Base-by-base conservation (phyloP, 2,888 invertebrate species). In the Netelia melanura region DNA sequence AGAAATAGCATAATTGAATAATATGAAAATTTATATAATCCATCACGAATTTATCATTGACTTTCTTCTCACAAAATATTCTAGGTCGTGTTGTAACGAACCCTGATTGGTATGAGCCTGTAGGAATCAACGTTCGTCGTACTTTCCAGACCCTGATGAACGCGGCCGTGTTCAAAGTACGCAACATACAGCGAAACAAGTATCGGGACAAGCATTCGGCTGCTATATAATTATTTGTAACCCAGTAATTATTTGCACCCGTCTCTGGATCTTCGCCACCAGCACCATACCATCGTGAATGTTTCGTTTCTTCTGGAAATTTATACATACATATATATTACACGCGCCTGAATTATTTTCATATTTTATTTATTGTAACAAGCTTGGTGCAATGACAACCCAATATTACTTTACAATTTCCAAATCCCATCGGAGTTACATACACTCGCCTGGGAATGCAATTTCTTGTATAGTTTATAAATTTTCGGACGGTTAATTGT, bases 181-280 rank as follows among this genome's bases (percentile, higher is more conserved):
- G 98, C 86, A 98, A 98, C 61, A 96, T 98, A 87, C 96, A 97
- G 1, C 96, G 98, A 89, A 97, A 97, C 90, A 98, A 98, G 94
- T 97, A 97, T 94, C 95, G 99, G 83, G 98, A 98, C 94, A 98
- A 98, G 94, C 96, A 98, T 89, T 97, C 97, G 87, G 97, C 96
- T 85, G 96, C 96, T 86, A 95, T 97, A 90, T 94, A 68, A 67
- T 61, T 56, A 58, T 38, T 96, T 86, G 95, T 97, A 90, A 94
- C 95, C 86, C 90, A 90, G 76, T 93, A 91, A 91, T 87, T 91
- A 91, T 93, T 86, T 43, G 64, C n/a, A 6, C 48, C 38, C 67
- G 52, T 43, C 11, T 10, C 56, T 78, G 65, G 38, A 61, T 78
- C 75, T 43, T 78, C 30, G 8, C 74, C 90, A 88, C 90, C 90